Evolutionary conservation across 1,140 invertebrate species (phyloP), one percentile per base, ranked within the genome.

Genomic region (Aphelenchoides fujianensis): DNA sequence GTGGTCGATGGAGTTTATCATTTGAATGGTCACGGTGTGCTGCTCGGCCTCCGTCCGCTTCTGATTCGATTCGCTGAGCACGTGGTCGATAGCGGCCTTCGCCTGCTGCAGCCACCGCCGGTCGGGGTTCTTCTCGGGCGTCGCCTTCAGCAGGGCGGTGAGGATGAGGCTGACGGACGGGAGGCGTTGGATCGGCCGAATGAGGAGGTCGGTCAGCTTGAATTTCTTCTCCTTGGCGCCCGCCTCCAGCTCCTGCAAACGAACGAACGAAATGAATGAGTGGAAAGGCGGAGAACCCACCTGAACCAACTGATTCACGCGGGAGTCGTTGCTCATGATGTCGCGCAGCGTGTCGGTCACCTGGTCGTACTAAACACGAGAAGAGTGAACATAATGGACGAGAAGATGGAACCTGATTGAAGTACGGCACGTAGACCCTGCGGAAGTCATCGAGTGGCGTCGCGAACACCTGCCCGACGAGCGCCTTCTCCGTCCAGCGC

Each of bases 121-220:
- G 63, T 66, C 63, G 32, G 63, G 63, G 32, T 66, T 66, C 36
- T 66, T 66, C 12, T 66, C 41, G 12, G 31, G n/a, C 57, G 57
- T 66, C 1, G 63, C 63, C 31, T 66, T 66, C 1, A 34, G 27
- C 19, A 66, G 63, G 28, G 37, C 63, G 16, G 16, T 34, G 16
- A 34, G 7, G 16, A 66, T 35, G 12, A 66, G 16, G 23, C n/a
- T 35, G 1, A 66, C 63, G 36, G 63, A 66, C 2, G 63, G 63
- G 12, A 66, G 3, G n/a, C 63, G 63, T 35, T 66, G 63, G 32
- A 66, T 30, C 0, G 63, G 63, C 12, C 63, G 63, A 37, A 66
- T 66, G 36, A 66, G 32, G 19, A 66, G n/a, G 34, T 66, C 63
- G 1, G 9, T 12, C 1, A 66, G 32, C 16, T 0, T 66, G 32